Evolutionary conservation across 2,797 vertebrate species (phyloP), one percentile per base, ranked within the genome.

Genomic region (Moxostoma hubbsi): DNA sequence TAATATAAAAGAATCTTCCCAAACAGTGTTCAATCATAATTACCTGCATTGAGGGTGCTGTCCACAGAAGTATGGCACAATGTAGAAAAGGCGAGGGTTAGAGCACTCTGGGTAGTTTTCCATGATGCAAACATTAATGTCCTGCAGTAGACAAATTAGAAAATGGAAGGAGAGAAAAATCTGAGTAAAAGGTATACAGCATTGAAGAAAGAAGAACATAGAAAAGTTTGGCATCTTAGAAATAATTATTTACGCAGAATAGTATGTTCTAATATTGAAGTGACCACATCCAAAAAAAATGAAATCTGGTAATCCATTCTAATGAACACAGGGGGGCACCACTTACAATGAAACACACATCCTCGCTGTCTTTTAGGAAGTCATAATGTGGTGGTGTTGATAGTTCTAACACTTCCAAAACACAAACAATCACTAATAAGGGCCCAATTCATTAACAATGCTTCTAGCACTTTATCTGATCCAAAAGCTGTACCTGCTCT

Each of bases 1-100:
- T 3, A 11, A n/a, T 7, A 59, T 58, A 10, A 59, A 57, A 7
- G 1, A 24, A 9, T 6, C 8, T 49, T 13, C 45, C 11, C 1
- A 43, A 50, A 15, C 53, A 54, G 53, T 24, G 9, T 61, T 73
- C 9, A 3, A 10, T 53, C 24, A n/a, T 47, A 49, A 45, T 54
- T 94, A 99, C 98, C 98, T 98, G 97, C 98, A 99, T 89, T 96
- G 95, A 83, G 98, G 97, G 89, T 99, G 97, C 85, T 99, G 98
- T 87, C 98, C 98, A 89, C 98, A 99, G 90, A 99, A 99, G 84
- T 99, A 99, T 0, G 98, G 98, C 62, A 99, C 98, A 87, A 99
- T 99, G 92, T 99, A 99, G 93, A 99, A 99, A 73, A 98, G 91
- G 65, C 95, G 93, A 83, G 98, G 98, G 88, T 99, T 99, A 84